Base-by-base conservation (phyloP, 1,140 invertebrate genomes). In the Radopholus similis region DNA sequence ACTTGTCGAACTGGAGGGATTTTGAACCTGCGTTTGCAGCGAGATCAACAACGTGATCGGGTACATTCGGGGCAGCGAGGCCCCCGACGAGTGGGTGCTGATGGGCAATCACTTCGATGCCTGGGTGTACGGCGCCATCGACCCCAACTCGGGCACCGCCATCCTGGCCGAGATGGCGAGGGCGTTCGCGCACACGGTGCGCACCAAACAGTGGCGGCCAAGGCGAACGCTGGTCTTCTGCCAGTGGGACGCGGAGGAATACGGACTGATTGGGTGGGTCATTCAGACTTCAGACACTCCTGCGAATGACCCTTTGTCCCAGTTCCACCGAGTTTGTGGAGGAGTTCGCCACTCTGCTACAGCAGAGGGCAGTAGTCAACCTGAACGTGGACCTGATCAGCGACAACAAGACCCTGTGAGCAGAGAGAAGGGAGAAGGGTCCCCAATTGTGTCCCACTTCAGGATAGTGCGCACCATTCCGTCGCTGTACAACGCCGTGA, bases 81-180 rank as follows among this genome's bases (percentile, higher is more conserved):
- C 82, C 54, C 74, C 70, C 49, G 86, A 88, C 72, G 70, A 85
- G 4, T 88, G 87, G 74, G 83, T 88, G n/a, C 80, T 88, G 30
- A 72, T 88, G 9, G 87, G 87, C 3, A 87, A 86, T 70, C 87
- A 88, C 68, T 79, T 86, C 62, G 87, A 88, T 81, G 83, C 87
- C 30, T 88, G 86, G 86, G 84, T 83, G 11, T 86, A 84, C 47
- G 77, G 77, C 4, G 55, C 75, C 3, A 58, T 82, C 13, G 78
- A 81, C 63, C 78, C 78, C 1, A 82, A 82, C 62, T 68, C 62
- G 49, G 78, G 86, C 1, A 86, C 86, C 13, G 86, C 86, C 6
- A 80, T 82, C 4, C 64, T 87, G 40, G 77, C 86, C n/a, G 87
- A 88, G 78, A 67, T 88, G 4, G 83, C 83, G 4, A 71, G 85